phyloP scores from a whole-genome alignment of 2,888 invertebrate genomes.

The Linyphia triangularis region DNA sequence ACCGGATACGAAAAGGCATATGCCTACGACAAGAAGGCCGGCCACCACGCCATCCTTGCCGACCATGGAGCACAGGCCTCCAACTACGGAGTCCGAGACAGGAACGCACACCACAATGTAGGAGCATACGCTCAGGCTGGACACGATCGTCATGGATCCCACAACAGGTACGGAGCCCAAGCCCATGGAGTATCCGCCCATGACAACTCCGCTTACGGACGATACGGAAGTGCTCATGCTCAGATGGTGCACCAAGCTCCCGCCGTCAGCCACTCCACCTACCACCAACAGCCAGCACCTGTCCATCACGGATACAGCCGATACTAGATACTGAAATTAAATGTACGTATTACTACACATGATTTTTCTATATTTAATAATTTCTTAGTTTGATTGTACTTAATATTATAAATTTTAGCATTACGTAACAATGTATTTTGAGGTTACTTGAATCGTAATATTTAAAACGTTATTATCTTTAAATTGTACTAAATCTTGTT shows the following conservation, averaged over 20 bases:
- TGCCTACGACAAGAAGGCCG: conserved; percentile 74
- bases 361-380: too few relatives aligned
- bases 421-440: too few relatives aligned
- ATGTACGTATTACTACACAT: too few relatives aligned
- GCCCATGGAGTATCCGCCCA: conserved; percentile 58
- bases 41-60: conserved; percentile 67
- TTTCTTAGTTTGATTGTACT: too few relatives aligned
- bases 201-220: conserved; percentile 54
- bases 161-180: conserved; percentile 55
- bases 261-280: conserved; percentile 37
- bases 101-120: conserved; percentile 65
- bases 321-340: too few relatives aligned
- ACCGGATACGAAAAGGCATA: conserved; percentile 74
- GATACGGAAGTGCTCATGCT: conserved; percentile 58
- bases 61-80: conserved; percentile 63
- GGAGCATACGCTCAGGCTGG: conserved; percentile 65
- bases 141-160: conserved; percentile 69
- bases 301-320: conserved; percentile 61
- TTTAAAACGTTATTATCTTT: too few relatives aligned
- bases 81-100: conserved; percentile 59
- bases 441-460: too few relatives aligned
- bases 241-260: conserved; percentile 62
- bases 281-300: conserved; percentile 43
- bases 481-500: too few relatives aligned
- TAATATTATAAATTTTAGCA: too few relatives aligned